These are phyloP conservation scores for Zygothrica quintamaculata DNA, from an alignment of 2,888 invertebrate genomes.

Conservation along the genomic window DNA sequence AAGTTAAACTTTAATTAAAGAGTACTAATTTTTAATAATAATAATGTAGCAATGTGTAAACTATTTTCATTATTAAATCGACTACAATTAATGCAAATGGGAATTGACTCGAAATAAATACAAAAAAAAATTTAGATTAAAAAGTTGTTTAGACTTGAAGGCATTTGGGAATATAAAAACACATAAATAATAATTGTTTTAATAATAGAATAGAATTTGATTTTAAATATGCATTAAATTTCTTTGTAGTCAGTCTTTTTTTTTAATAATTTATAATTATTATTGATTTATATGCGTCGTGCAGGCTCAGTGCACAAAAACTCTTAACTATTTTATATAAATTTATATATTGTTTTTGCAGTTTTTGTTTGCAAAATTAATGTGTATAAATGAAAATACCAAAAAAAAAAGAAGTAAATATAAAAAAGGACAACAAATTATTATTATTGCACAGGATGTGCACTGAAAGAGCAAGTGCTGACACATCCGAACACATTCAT, in stretches of 20 bases:
- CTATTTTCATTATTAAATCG: constrained; percentile 27
- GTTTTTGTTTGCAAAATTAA: constrained; percentile 47
- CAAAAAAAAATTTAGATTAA: not conserved
- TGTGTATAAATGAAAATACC: constrained; percentile 36
- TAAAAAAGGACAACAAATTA: constrained; percentile 22
- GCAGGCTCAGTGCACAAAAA: not conserved
- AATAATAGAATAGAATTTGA: too few relatives aligned
- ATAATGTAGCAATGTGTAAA: not conserved
- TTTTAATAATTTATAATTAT: too few relatives aligned
- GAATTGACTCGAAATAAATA: constrained; percentile 1
- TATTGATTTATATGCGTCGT: not conserved
- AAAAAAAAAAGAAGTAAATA: too few relatives aligned
- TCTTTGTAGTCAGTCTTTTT: too few relatives aligned
- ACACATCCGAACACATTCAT: constrained; percentile 39
- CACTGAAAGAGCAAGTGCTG: constrained; percentile 46
- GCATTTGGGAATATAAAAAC: too few relatives aligned
- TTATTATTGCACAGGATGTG: constrained; percentile 60
- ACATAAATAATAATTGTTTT: too few relatives aligned
- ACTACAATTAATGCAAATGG: constrained; percentile 23
- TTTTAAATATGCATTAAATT: too few relatives aligned
- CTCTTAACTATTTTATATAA: not conserved
- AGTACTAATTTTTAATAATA: not conserved
- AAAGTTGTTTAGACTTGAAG: not conserved
- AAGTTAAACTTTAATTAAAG: constrained; percentile 6
- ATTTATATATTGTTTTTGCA: not conserved